A percentile compares a stretch with the other conserved stretches of the same genome.
Conservation (phyloP, 1,140 invertebrate species). For the Zaprionus vittiger region DNA sequence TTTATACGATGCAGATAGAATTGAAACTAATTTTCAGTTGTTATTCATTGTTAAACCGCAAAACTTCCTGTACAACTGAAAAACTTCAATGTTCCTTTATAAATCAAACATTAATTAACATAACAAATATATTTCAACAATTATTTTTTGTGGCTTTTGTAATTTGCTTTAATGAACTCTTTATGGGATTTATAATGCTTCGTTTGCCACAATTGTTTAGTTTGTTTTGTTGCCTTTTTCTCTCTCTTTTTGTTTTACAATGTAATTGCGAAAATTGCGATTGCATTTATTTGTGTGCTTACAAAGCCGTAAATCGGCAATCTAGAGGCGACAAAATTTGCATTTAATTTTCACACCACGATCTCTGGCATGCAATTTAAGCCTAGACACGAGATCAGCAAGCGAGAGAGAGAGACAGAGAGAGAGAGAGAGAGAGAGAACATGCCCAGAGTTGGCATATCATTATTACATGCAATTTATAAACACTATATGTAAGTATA, state of each 20-base stretch:
- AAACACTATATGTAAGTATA: not conserved
- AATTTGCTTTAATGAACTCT: not conserved
- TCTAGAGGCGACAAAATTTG: constrained; percentile 36
- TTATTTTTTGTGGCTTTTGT: not conserved
- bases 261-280: constrained; percentile 19
- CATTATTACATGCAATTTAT: constrained; percentile 12
- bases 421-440: not conserved
- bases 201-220: constrained; percentile 27
- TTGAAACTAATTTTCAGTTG: not conserved
- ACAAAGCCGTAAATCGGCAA: constrained; percentile 18
- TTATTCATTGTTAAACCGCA: not conserved
- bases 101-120: not conserved
- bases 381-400: constrained; percentile 8
- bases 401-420: not conserved
- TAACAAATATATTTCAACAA: constrained; percentile 1
- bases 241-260: constrained; percentile 19
- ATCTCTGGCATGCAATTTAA: constrained; percentile 16
- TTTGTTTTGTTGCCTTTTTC: constrained; percentile 16
- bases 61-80: not conserved
- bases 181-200: constrained; percentile 5
- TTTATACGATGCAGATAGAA: not conserved
- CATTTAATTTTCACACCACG: constrained; percentile 33
- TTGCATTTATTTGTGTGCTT: constrained; percentile 17
- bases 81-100: not conserved
- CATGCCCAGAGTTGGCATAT: not conserved